A percentile compares a stretch with the other conserved stretches of the same genome.
These are phyloP conservation scores for Muschampia plurimacula DNA, from an alignment of 2,888 invertebrate species.

Conservation along the genomic window DNA sequence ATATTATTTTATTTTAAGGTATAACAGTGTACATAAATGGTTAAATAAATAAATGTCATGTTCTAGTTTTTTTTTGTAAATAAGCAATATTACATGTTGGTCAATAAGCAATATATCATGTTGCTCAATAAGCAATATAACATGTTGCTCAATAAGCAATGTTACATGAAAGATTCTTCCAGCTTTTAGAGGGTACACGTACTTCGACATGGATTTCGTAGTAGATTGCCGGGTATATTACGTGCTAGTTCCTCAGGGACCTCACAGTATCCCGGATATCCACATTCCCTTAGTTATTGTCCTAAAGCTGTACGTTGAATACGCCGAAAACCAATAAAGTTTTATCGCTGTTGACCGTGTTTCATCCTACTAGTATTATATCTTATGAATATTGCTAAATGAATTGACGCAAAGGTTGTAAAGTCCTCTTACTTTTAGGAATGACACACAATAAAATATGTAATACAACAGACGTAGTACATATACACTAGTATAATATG, in stretches of 20 bases:
- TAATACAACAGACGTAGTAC: too few species aligned
- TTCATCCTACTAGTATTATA: constrained; percentile 40
- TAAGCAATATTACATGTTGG: constrained; percentile 11
- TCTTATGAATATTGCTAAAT: constrained; percentile 31
- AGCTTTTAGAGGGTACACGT: not conserved
- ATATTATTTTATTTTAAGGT: too few species aligned
- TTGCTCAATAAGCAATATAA: constrained; percentile 10
- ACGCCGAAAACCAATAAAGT: constrained; percentile 53
- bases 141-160: not conserved
- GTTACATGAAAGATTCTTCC: constrained; percentile 14
- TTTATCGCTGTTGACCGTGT: constrained; percentile 54
- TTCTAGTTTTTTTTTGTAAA: not conserved
- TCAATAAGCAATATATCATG: too few species aligned
- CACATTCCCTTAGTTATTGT: constrained; percentile 64
- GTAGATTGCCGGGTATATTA: constrained; percentile 53
- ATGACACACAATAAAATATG: constrained; percentile 4
- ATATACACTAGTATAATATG: too few species aligned
- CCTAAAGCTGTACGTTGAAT: constrained; percentile 50
- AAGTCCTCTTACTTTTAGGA: constrained; percentile 5
- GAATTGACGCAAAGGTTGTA: constrained; percentile 15
- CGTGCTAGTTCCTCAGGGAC: constrained; percentile 55
- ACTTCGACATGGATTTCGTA: constrained; percentile 58
- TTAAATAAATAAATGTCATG: not conserved
- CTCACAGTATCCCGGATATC: constrained; percentile 63
- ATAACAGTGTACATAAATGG: too few species aligned